Percentiles rank a stretch among this genome's conserved stretches.
phyloP scores from a whole-genome alignment of 2,113 vertebrate species.

The Passerina amoena region DNA sequence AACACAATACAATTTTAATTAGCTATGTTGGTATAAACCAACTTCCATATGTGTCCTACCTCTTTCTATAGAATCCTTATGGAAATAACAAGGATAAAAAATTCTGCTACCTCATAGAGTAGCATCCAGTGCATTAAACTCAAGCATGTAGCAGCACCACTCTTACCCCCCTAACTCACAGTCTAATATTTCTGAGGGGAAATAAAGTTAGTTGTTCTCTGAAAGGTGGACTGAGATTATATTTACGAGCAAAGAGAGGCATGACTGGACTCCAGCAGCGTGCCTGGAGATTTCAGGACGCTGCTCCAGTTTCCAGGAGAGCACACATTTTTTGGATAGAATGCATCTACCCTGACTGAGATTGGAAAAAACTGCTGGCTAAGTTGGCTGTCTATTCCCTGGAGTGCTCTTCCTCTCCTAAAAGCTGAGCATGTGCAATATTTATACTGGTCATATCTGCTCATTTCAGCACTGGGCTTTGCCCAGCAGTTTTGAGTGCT shows the following conservation, averaged over 20 bases:
- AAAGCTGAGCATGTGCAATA: not conserved
- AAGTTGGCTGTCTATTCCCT: not conserved
- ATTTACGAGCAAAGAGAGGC: not conserved
- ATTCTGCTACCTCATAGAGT: not conserved
- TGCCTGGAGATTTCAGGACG: not conserved
- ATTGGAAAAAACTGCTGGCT: rapidly evolving
- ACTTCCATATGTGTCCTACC: not conserved
- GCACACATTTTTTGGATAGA: not conserved
- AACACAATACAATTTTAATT: not conserved
- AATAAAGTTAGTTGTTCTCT: not conserved
- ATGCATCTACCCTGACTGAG: not conserved
- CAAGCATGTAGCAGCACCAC: rapidly evolving
- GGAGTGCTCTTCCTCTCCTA: not conserved
- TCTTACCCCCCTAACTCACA: rapidly evolving
- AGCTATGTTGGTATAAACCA: not conserved
- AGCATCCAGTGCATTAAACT: not conserved
- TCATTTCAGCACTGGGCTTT: not conserved
- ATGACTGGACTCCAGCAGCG: rapidly evolving
- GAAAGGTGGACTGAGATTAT: not conserved
- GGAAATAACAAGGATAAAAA: not conserved
- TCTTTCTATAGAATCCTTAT: not conserved
- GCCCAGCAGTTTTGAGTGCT: not conserved
- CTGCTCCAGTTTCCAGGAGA: not conserved
- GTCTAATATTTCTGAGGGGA: not conserved
- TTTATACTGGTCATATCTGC: not conserved